A percentile compares a stretch with the other conserved stretches of the same genome.
phyloP scores from a whole-genome alignment of 2,113 vertebrate species.

The Oostethus manadensis region DNA sequence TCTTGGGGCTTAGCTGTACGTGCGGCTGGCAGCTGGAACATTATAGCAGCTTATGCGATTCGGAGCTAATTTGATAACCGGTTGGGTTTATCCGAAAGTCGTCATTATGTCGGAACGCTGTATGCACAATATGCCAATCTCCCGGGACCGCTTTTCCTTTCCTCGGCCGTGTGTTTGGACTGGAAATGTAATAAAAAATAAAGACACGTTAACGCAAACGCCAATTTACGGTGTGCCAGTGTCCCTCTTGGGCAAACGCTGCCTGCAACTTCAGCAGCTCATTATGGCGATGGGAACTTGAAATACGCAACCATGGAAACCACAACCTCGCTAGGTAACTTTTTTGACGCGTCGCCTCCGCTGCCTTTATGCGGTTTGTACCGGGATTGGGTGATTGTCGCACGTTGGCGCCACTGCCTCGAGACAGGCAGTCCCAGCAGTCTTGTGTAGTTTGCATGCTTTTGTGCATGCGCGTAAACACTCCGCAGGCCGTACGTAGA shows the following conservation, averaged over 20 bases:
- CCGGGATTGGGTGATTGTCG: constrained; percentile 35
- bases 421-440: background rate
- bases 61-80: background rate
- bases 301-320: constrained; percentile 36
- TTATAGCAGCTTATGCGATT: background rate
- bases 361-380: constrained; percentile 20
- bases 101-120: constrained; percentile 3
- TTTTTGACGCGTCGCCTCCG: constrained; percentile 17
- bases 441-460: constrained; percentile 10
- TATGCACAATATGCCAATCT: background rate
- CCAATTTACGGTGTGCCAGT: constrained; percentile 18
- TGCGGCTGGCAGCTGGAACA: background rate
- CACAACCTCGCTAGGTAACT: constrained; percentile 3
- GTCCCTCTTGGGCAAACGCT: constrained; percentile 16
- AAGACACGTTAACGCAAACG: constrained; percentile 18
- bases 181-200: constrained; percentile 9
- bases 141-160: background rate
- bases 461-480: constrained; percentile 37
- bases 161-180: background rate
- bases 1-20: background rate
- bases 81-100: background rate
- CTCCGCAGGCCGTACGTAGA: constrained; percentile 37
- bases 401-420: background rate
- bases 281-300: constrained; percentile 30
- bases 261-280: constrained; percentile 22